Percentiles rank a stretch among this genome's conserved stretches.
phyloP scores from a whole-genome alignment of 2,888 invertebrate species.

The Piscicola geometra region DNA sequence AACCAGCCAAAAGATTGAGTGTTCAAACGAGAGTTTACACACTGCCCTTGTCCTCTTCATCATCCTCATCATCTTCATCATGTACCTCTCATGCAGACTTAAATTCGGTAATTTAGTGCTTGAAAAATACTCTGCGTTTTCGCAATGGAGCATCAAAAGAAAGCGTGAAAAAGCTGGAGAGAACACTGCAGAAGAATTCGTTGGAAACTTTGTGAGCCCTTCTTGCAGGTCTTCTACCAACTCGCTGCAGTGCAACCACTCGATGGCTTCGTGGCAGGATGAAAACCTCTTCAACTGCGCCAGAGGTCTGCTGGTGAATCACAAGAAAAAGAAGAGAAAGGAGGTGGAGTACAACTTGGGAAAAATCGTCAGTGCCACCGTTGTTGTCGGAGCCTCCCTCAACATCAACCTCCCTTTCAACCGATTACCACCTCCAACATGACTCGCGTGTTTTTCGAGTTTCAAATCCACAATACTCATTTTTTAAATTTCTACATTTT shows the following conservation, averaged over 20 bases:
- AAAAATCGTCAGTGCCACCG: not conserved
- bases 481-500: too few relatives aligned
- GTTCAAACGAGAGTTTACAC: not conserved
- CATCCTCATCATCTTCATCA: not conserved
- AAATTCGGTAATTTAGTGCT: not conserved
- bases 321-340: not conserved
- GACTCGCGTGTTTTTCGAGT: too few relatives aligned
- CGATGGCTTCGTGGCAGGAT: not conserved
- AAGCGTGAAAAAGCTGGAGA: not conserved
- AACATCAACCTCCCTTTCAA: too few relatives aligned
- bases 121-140: not conserved
- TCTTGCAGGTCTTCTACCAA: not conserved
- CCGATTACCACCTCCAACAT: too few relatives aligned
- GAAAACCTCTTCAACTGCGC: slow-evolving; percentile 10
- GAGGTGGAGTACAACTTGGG: not conserved
- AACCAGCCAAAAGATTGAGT: not conserved
- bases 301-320: not conserved
- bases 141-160: not conserved
- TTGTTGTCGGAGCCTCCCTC: not conserved
- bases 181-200: not conserved
- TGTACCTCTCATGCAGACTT: not conserved
- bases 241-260: not conserved
- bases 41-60: not conserved
- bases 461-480: too few relatives aligned
- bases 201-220: not conserved